Percentiles rank a stretch among this genome's conserved stretches.
Evolutionary conservation across 2,113 vertebrate genomes (phyloP).

Genomic region (Ploceus nigricollis): DNA sequence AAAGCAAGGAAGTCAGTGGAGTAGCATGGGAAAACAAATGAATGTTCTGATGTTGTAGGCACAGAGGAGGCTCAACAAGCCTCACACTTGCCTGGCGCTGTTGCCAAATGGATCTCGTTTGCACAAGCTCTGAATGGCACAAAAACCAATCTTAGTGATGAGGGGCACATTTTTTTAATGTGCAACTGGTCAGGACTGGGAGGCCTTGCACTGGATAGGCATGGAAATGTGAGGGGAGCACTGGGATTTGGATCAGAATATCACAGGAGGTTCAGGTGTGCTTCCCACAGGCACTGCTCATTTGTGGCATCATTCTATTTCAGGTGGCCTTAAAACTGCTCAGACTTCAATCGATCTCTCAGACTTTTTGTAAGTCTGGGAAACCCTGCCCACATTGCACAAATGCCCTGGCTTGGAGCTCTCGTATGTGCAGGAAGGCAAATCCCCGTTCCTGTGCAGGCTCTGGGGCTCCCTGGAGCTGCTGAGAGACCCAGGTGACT

Average conservation of each 20-base stretch:
- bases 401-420: background rate
- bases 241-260: background rate
- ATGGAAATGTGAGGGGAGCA: background rate
- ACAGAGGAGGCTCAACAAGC: background rate
- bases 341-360: background rate
- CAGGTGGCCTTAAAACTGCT: background rate
- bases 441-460: background rate
- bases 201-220: background rate
- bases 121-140: background rate
- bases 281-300: background rate
- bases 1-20: background rate
- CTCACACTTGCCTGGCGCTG: background rate
- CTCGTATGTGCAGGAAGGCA: background rate
- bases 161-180: background rate
- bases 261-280: background rate
- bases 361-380: background rate
- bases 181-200: too few relatives aligned
- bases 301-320: background rate
- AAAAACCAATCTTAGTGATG: fast-evolving
- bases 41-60: background rate
- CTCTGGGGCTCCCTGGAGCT: background rate
- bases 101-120: background rate
- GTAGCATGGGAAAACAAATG: background rate
- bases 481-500: background rate
- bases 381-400: background rate